These are phyloP conservation scores for Synanthedon tipuliformis DNA, from an alignment of 2,888 invertebrate species.

Conservation along the genomic window DNA sequence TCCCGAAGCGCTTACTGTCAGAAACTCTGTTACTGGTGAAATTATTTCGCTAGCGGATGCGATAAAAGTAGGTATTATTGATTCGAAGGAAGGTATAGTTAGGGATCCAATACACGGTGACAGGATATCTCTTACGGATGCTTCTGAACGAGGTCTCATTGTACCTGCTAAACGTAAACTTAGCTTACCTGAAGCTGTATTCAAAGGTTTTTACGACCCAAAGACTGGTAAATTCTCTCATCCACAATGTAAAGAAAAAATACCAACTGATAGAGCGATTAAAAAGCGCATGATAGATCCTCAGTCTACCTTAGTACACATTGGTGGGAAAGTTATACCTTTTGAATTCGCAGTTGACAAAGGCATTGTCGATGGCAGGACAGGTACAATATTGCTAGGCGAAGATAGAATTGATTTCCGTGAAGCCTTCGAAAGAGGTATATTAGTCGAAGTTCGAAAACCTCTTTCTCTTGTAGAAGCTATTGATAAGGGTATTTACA, in stretches of 20 bases:
- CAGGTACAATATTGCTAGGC: conserved; percentile 75
- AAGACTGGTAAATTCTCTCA: conserved; percentile 85
- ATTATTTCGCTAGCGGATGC: conserved; percentile 85
- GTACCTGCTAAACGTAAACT: conserved; percentile 85
- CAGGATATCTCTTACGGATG: conserved; percentile 83
- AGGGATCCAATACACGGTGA: conserved; percentile 80
- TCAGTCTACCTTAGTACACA: conserved; percentile 85
- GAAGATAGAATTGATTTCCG: conserved; percentile 80
- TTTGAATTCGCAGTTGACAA: conserved; percentile 85
- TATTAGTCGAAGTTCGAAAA: conserved; percentile 83
- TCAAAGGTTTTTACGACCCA: conserved; percentile 90
- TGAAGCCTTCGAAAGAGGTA: conserved; percentile 86
- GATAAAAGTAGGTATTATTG: conserved; percentile 79
- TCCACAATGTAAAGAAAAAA: conserved; percentile 81
- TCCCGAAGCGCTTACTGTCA: conserved; percentile 80
- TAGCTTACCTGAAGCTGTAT: conserved; percentile 89
- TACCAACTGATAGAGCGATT: conserved; percentile 86
- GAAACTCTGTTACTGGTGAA: conserved; percentile 83
- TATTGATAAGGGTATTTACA: conserved; percentile 82
- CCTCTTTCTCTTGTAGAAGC: conserved; percentile 87
- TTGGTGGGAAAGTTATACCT: conserved; percentile 83
- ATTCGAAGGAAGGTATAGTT: conserved; percentile 83
- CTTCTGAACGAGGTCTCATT: conserved; percentile 84
- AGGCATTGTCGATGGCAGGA: conserved; percentile 80
- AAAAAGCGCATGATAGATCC: conserved; percentile 86